A percentile compares a stretch with the other conserved stretches of the same genome.
phyloP scores from a whole-genome alignment of 2,888 invertebrate genomes.

The Pasiphila rectangulata region DNA sequence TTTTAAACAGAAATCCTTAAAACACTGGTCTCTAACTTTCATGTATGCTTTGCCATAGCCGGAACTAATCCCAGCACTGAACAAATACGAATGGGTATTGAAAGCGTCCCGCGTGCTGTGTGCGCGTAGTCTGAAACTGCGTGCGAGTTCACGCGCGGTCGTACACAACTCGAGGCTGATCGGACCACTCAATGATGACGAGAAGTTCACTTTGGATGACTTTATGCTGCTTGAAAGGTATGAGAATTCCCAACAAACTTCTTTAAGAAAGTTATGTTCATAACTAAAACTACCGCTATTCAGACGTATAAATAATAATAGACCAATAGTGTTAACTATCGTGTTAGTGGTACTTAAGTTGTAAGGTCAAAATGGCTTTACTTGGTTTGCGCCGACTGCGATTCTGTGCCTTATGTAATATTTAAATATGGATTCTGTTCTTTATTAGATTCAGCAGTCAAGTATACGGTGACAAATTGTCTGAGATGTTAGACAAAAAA shows the following conservation, averaged over 20 bases:
- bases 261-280: too few species aligned
- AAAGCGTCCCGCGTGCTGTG: slow-evolving; percentile 85
- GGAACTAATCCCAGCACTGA: slow-evolving; percentile 77
- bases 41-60: slow-evolving; percentile 46
- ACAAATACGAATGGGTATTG: slow-evolving; percentile 83
- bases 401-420: too few species aligned
- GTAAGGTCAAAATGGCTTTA: too few species aligned
- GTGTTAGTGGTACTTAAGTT: too few species aligned
- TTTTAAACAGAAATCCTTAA: too few species aligned
- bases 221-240: slow-evolving; percentile 92
- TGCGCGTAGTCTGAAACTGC: slow-evolving; percentile 85
- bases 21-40: too few species aligned
- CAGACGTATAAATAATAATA: too few species aligned
- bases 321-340: too few species aligned
- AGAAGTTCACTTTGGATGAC: slow-evolving; percentile 92
- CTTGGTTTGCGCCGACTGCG: too few species aligned
- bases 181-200: slow-evolving; percentile 88
- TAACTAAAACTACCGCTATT: too few species aligned
- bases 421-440: too few species aligned
- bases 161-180: slow-evolving; percentile 94
- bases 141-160: slow-evolving; percentile 84
- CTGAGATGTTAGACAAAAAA: slow-evolving; percentile 81
- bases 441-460: slow-evolving; percentile 81
- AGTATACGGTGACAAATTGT: slow-evolving; percentile 87
- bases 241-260: too few species aligned